Evolutionary conservation across 30 jellyfish, hydroid and myxozoan species (phyloP).

Genomic region (Aurelia sp.): DNA sequence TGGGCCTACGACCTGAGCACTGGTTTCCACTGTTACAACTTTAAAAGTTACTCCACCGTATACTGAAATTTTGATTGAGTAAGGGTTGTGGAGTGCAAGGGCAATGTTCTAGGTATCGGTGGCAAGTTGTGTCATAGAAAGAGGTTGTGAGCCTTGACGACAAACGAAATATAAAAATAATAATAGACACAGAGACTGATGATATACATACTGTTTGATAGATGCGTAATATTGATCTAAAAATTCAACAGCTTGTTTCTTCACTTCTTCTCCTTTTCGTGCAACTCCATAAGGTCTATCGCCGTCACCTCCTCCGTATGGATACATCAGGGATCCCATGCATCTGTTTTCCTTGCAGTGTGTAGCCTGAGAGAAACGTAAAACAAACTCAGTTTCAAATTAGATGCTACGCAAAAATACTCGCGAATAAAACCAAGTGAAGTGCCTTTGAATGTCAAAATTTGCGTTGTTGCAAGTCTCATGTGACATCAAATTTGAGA

Average conservation of each 20-base stretch:
- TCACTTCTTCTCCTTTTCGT: constrained; percentile 49
- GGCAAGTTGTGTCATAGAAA: too few relatives aligned
- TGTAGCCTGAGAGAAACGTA: constrained; percentile 19
- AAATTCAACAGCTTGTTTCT: constrained; percentile 67
- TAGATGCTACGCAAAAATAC: too few relatives aligned
- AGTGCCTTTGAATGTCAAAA: too few relatives aligned
- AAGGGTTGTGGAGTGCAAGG: background rate
- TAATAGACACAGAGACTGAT: too few relatives aligned
- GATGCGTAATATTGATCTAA: constrained; percentile 58
- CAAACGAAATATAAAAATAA: too few relatives aligned
- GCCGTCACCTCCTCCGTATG: constrained; percentile 84
- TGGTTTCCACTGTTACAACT: too few relatives aligned
- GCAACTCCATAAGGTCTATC: constrained; percentile 60
- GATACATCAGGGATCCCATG: constrained; percentile 83
- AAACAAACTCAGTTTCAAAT: background rate
- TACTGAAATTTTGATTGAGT: background rate
- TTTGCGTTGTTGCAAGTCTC: too few relatives aligned
- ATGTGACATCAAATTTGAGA: too few relatives aligned
- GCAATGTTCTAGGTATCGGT: background rate
- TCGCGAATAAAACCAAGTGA: too few relatives aligned
- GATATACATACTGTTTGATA: constrained; percentile 28
- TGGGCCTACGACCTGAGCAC: too few relatives aligned
- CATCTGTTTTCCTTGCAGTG: constrained; percentile 75
- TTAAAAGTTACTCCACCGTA: too few relatives aligned
- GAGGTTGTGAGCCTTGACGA: background rate